phyloP scores from a whole-genome alignment of 2,797 vertebrate species.

The Coracias cyanogaster region DNA sequence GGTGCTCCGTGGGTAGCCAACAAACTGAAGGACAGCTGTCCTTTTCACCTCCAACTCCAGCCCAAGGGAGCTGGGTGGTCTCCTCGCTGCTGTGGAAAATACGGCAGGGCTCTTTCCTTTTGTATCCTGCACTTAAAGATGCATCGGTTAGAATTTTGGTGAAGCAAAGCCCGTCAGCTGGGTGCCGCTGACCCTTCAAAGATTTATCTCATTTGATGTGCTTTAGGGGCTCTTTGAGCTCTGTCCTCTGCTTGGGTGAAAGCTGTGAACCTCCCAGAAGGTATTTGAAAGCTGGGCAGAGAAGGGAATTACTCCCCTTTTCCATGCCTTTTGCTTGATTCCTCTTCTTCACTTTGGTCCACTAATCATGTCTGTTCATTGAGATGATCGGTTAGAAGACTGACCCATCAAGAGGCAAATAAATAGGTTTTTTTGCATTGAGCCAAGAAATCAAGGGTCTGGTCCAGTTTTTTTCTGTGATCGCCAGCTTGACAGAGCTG shows the following conservation, averaged over 20 bases:
- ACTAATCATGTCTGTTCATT: not conserved
- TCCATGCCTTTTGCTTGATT: not conserved
- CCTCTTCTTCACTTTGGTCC: not conserved
- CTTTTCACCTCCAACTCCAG: accelerated
- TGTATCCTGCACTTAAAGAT: not conserved
- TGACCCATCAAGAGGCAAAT: not conserved
- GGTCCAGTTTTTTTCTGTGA: not conserved
- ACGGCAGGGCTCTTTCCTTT: accelerated
- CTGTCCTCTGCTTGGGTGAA: not conserved
- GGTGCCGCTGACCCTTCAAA: accelerated
- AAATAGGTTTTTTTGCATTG: accelerated
- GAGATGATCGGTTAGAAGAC: not conserved
- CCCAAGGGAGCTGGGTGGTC: accelerated
- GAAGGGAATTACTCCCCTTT: not conserved
- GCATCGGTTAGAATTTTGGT: not conserved
- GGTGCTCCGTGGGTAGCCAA: accelerated
- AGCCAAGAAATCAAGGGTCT: not conserved
- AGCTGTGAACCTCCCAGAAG: not conserved
- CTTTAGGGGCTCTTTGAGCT: not conserved
- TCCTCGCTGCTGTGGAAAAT: accelerated
- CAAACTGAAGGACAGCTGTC: accelerated
- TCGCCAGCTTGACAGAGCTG: accelerated
- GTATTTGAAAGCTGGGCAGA: not conserved
- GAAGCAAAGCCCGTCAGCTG: not conserved
- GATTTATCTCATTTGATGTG: accelerated